phyloP scores from a whole-genome alignment of 2,797 vertebrate species.

The Coilia nasus region DNA sequence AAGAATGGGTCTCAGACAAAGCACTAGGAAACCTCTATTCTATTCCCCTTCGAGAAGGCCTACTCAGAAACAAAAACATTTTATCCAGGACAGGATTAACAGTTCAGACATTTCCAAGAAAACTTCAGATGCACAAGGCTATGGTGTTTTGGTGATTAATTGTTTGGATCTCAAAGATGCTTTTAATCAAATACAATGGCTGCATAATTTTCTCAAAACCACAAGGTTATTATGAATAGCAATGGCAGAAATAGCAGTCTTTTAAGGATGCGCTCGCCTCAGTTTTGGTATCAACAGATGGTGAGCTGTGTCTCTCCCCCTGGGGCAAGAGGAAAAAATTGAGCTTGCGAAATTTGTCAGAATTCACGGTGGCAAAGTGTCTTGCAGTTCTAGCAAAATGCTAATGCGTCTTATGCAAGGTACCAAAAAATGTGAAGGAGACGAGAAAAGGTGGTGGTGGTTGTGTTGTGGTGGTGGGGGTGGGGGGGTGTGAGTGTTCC shows the following conservation, averaged over 20 bases:
- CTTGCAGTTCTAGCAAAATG: slow-evolving; percentile 72
- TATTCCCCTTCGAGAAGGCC: neutral
- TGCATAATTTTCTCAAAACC: slow-evolving; percentile 8
- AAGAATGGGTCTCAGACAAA: neutral
- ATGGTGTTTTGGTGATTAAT: slow-evolving; percentile 18
- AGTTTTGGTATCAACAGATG: slow-evolving; percentile 76
- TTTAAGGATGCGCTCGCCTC: slow-evolving; percentile 61
- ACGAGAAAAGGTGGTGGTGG: slow-evolving; percentile 35
- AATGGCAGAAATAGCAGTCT: slow-evolving; percentile 42
- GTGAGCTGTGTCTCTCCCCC: slow-evolving; percentile 57
- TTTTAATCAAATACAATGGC: slow-evolving; percentile 15
- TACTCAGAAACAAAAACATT: neutral
- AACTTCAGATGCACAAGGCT: neutral
- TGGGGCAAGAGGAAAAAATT: slow-evolving; percentile 68
- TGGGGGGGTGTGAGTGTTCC: slow-evolving; percentile 54
- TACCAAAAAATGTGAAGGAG: slow-evolving; percentile 55
- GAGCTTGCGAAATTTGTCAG: slow-evolving; percentile 77
- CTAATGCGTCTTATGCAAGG: slow-evolving; percentile 73
- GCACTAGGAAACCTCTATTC: neutral
- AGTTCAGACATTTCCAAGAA: slow-evolving; percentile 3
- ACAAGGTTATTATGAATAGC: slow-evolving; percentile 46
- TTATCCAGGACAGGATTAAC: neutral
- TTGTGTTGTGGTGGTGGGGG: slow-evolving; percentile 7
- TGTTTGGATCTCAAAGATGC: neutral
- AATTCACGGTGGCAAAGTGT: slow-evolving; percentile 74